These are phyloP conservation scores for Pterocles orientalis DNA, from an alignment of 2,113 vertebrate genomes.

Conservation along the genomic window DNA sequence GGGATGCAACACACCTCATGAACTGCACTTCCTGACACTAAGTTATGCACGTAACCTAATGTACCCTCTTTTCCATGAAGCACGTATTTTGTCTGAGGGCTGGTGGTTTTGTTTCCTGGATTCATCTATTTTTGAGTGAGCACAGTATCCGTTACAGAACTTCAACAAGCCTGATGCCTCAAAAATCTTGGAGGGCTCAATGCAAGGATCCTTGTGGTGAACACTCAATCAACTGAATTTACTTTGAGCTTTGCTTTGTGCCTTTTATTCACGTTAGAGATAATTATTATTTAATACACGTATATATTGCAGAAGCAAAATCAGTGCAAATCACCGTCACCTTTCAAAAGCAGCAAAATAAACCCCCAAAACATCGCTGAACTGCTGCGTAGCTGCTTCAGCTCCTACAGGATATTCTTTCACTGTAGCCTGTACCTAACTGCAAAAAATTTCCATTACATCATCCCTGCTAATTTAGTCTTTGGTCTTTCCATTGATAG, in stretches of 20 bases:
- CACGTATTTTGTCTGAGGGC: background rate
- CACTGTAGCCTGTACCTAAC: background rate
- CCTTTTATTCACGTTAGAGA: background rate
- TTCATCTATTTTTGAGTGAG: background rate
- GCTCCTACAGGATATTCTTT: background rate
- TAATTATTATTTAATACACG: background rate
- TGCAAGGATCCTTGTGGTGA: background rate
- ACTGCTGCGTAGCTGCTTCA: background rate
- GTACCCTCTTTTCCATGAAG: background rate
- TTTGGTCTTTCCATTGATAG: background rate
- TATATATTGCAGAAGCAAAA: background rate
- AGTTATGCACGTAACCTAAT: background rate
- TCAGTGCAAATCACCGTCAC: background rate
- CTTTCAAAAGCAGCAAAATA: background rate
- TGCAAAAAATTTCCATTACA: background rate
- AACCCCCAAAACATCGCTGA: background rate
- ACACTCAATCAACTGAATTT: background rate
- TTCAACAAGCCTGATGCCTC: background rate
- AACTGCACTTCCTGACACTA: background rate
- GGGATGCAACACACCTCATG: background rate
- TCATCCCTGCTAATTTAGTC: background rate
- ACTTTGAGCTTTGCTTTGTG: background rate
- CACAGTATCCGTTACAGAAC: background rate
- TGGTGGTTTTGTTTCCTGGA: background rate
- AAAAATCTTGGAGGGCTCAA: background rate